Evolutionary conservation across 2,113 vertebrate genomes (phyloP), one percentile per base, ranked within the genome.

Genomic region (Cyanoramphus novaezelandiae): DNA sequence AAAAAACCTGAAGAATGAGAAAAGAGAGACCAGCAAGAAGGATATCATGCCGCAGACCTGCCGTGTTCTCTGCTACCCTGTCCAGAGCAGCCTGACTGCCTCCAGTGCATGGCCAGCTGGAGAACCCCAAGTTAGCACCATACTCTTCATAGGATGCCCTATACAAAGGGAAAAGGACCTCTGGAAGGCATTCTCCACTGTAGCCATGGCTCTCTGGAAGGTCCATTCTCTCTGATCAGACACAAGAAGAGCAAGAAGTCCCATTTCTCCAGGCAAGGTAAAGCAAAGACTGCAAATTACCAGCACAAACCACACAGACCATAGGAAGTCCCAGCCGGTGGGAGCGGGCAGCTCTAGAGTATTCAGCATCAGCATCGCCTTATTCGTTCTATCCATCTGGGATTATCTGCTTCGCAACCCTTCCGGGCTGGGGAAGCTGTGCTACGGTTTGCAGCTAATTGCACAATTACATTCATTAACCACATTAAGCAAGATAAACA

Each of bases 1-100:
- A 49, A 50, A 64, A 69, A 69, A 35, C 50, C 0, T 28, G 52
- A 80, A 15, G 35, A 29, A 64, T 21, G 9, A 13, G 35, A 33
- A 55, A 84, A 60, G 14, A 68, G 27, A 69, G 9, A 27, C 7
- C 10, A 4, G 21, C 10, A 24, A 41, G 39, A 59, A 23, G 24
- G 20, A 67, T 0, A 0, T 4, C 4, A 2, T 59, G 35, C 19
- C 2, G 4, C 0, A 3, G 74, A 71, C 47, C 20, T 82, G 27
- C 28, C 1, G 0, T 2, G 0, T 41, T 25, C 41, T 57, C 70
- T 90, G 57, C 27, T 21, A 35, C 15, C 5, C 39, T 1, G 0
- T 7, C 57, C 46, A 37, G 35, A 14, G 52, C 85, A 90, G n/a
- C 23, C 43, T 52, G 68, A 55, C 63, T 13, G 17, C 33, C 44